A percentile compares a stretch with the other conserved stretches of the same genome.
Evolutionary conservation across 1,140 invertebrate genomes (phyloP).

Genomic region (Streblospio benedicti): DNA sequence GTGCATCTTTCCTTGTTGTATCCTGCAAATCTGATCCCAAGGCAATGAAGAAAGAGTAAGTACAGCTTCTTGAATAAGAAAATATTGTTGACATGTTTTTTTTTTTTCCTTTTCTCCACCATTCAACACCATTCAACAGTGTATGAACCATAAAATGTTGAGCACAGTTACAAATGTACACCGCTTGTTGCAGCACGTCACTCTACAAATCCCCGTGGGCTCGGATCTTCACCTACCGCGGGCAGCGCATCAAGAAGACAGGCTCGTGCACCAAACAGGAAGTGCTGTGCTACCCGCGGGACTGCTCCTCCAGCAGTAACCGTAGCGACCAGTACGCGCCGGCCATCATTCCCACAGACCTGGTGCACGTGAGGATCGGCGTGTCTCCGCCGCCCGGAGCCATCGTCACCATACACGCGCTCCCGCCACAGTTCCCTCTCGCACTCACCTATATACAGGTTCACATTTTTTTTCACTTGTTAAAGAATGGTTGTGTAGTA

Average conservation of each 20-base stretch:
- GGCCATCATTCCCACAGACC: constrained; percentile 37
- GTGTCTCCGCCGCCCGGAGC: constrained; percentile 40
- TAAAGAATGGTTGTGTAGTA: too few species aligned
- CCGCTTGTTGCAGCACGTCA: constrained; percentile 34
- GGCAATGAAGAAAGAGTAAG: constrained; percentile 43
- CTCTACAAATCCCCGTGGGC: constrained; percentile 43
- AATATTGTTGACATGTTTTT: too few species aligned
- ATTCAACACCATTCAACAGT: too few species aligned
- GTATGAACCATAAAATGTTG: too few species aligned
- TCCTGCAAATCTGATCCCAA: constrained; percentile 40
- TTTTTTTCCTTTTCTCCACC: too few species aligned
- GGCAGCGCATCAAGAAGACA: constrained; percentile 39
- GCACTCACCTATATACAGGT: constrained; percentile 43
- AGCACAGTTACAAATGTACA: too few species aligned
- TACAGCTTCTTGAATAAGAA: neutral
- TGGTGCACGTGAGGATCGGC: constrained; percentile 34
- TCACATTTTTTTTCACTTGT: too few species aligned
- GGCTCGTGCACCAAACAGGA: constrained; percentile 38
- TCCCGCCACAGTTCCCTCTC: constrained; percentile 42
- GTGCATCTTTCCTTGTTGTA: constrained; percentile 41
- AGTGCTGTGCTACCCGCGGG: constrained; percentile 41
- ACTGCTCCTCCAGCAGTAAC: constrained; percentile 31
- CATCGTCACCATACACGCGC: constrained; percentile 36
- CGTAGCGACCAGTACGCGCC: constrained; percentile 40
- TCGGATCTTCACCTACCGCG: constrained; percentile 39